Base-by-base conservation (phyloP, 2,888 invertebrate species). In the Diplazon laetatorius region DNA sequence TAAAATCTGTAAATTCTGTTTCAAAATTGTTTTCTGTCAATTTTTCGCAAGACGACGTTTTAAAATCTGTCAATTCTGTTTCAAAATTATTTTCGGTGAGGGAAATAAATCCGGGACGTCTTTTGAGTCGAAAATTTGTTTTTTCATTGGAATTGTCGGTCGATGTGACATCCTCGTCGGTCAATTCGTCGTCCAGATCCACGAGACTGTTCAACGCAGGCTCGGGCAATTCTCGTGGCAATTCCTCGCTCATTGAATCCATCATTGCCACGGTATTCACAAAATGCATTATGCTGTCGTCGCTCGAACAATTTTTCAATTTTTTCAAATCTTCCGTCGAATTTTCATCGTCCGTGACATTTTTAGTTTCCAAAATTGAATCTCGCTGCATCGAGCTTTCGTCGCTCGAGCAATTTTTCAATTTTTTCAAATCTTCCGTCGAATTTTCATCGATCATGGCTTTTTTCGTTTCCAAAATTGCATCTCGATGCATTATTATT, bases 241-340 rank as follows among this genome's bases (percentile, higher is more conserved):
- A 42, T 57, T 76, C 68, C 6, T 76, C 76, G 65, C 76, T 73
- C 39, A 35, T 22, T 2, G 76, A 52, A 12, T 70, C 50, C 0
- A 57, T 66, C 9, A 22, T 25, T 0, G 16, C 70, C 10, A 71
- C 30, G 0, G 55, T 63, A 10, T 75, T 75, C 0, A 78, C 55
- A 22, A 78, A 78, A 57, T 68, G 48, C 46, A 78, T 76, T 14
- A 84, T 72, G 55, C 82, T 83, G 5, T 81, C 82, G 37, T 81
- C 14, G 48, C 37, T 46, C 10, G 25, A 30, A 35, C 44, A 30
- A 46, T 46, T n/a, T 25, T 35, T 30, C 35, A 12, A 48, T 35
- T 18, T 5, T 18, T 14, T n/a, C n/a, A n/a, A n/a, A n/a, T 22
- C 2, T 20, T 16, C 12, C 12, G 20, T 25, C 18, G 18, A 20